Evolutionary conservation across 2,113 vertebrate species (phyloP), one percentile per base, ranked within the genome.

Genomic region (Tursiops truncatus): DNA sequence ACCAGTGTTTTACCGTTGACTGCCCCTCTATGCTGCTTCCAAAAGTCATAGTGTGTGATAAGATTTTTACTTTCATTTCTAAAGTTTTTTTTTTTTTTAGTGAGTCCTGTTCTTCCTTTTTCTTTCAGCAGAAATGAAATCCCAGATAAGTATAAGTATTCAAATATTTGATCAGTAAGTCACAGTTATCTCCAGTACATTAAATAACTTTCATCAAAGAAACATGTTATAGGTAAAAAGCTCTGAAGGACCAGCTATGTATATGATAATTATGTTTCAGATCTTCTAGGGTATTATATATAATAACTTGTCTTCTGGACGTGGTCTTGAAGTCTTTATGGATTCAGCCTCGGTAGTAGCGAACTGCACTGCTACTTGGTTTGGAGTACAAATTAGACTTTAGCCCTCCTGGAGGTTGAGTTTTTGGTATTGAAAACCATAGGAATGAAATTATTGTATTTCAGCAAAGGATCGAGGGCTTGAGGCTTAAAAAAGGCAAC

Each of bases 1-100:
- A 93, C 60, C 88, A 74, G 47, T 18, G 97, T 98, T 98, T 98
- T 23, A 23, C 20, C 3, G 93, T 98, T 38, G 80, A 91, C 82
- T 95, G 85, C 88, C 83, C 71, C 94, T 97, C 92, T 86, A 76
- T 97, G 95, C 92, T 97, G 92, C 95, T 98, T 95, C 91, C 67
- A 76, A 58, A 93, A 97, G 68, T 94, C 13, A 86, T 97, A 95
- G 95, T 96, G 88, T 95, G 50, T 85, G 90, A 89, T 97, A 96
- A 56, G 90, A 86, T 97, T 96, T 85, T 97, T 28, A 60, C n/a
- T 13, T 92, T 86, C 62, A 20, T 70, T 82, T 65, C n/a, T 89
- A 84, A 81, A 38, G 38, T 38, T 38, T 18, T n/a, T n/a, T n/a
- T n/a, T n/a, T n/a, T n/a, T n/a, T n/a, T n/a, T n/a, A n/a, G n/a